Base-by-base conservation (phyloP, 2,113 vertebrate genomes). In the Phalacrocorax pelagicus region DNA sequence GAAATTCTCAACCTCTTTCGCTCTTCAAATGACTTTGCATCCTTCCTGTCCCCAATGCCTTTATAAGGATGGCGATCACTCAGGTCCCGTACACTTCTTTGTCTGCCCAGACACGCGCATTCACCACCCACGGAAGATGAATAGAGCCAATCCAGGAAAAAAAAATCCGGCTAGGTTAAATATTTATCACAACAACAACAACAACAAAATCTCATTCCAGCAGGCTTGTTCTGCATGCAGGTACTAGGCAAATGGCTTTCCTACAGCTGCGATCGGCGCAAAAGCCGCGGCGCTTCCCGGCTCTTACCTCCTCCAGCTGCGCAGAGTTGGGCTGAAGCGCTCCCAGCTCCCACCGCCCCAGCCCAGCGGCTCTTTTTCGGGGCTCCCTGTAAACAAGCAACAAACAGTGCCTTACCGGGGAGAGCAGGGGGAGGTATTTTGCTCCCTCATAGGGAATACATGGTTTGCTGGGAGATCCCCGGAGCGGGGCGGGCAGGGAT, bases 301-400 rank as follows among this genome's bases (percentile, higher is more conserved):
- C 42, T 65, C 98, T 98, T 98, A 98, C 98, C 98, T 98, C 79
- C 73, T 96, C 84, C 84, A 82, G 94, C 71, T 67, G 94, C 83
- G 88, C 93, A 19, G 88, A 70, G 55, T 70, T 23, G 91, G 69
- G 85, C 63, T 92, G 85, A 88, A 84, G 67, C 49, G 86, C 73
- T 96, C 96, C 91, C 91, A 24, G 82, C 81, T 86, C 66, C 73
- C 52, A 65, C 74, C 34, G 36, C 89, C 93, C 97, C 70, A 61
- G 92, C 52, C 94, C 55, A 63, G 92, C 16, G 71, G 69, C 73
- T 96, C 74, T 40, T 96, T 96, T 96, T 94, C 84, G 95, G 32
- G 95, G 92, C 61, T 83, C 96, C 97, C 98, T 98, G 97, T 80
- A 95, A 98, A 97, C 83, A 98, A 97, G 97, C 70, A 98, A 97